A percentile compares a stretch with the other conserved stretches of the same genome.
Conservation (phyloP, 2,888 invertebrate genomes). For the Oxystoma pomonae region DNA sequence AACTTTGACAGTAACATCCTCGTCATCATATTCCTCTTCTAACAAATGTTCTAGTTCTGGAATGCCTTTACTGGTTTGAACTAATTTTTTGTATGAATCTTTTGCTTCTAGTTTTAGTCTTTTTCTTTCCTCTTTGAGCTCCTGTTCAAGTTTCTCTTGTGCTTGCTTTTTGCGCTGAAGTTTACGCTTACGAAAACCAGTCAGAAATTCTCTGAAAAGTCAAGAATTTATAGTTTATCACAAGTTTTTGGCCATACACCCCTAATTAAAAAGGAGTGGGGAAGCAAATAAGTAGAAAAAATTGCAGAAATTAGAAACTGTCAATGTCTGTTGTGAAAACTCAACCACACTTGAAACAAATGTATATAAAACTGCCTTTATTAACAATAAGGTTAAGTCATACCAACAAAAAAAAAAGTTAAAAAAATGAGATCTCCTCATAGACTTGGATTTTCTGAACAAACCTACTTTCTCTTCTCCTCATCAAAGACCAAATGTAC, state of each 20-base stretch:
- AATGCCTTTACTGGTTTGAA: slow-evolving; percentile 66
- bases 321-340: not conserved
- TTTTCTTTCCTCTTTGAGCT: slow-evolving; percentile 71
- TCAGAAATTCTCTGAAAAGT: slow-evolving; percentile 65
- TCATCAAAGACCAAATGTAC: slow-evolving; percentile 58
- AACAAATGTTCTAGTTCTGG: slow-evolving; percentile 66
- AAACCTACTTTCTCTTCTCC: slow-evolving; percentile 54
- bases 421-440: slow-evolving; percentile 8
- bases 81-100: slow-evolving; percentile 69
- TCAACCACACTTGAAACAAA: not conserved
- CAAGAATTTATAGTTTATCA: slow-evolving; percentile 9
- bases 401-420: no score
- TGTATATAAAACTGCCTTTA: no score
- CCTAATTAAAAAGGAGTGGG: no score
- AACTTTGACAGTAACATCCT: slow-evolving; percentile 74
- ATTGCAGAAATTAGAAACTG: no score
- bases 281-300: no score
- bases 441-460: slow-evolving; percentile 3
- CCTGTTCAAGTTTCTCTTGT: slow-evolving; percentile 64
- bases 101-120: slow-evolving; percentile 69
- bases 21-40: slow-evolving; percentile 69
- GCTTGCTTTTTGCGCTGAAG: slow-evolving; percentile 71
- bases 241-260: not conserved
- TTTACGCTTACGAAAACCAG: slow-evolving; percentile 79
- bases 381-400: no score